Conservation (phyloP, 2,113 vertebrate genomes). For the Cebidichthys violaceus region DNA sequence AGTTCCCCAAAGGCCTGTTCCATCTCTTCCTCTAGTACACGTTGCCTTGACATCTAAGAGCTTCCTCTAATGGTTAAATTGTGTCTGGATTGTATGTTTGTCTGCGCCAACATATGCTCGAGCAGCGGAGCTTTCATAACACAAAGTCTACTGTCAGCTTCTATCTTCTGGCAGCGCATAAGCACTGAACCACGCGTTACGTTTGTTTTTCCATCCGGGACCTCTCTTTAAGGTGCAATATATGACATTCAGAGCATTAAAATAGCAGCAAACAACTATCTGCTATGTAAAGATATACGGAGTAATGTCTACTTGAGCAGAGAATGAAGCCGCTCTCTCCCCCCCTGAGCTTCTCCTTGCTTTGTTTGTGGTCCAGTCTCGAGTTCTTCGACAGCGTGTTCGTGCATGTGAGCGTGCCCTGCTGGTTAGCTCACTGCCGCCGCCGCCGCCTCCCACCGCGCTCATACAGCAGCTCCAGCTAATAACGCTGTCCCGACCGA, state of each 20-base stretch:
- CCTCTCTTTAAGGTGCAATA: neutral
- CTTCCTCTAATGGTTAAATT: conserved; percentile 71
- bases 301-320: neutral
- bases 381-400: too few species aligned
- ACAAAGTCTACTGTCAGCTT: conserved; percentile 45
- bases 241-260: neutral
- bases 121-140: conserved; percentile 65
- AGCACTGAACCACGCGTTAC: conserved; percentile 19
- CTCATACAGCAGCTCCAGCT: too few species aligned
- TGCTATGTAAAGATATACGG: neutral
- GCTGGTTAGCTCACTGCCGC: too few species aligned
- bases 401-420: too few species aligned
- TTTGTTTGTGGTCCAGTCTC: neutral
- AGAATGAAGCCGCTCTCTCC: neutral
- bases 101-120: conserved; percentile 64
- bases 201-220: conserved; percentile 36
- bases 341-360: too few species aligned
- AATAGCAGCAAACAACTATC: neutral
- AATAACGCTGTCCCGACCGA: too few species aligned
- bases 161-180: conserved; percentile 23
- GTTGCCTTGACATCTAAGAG: conserved; percentile 61
- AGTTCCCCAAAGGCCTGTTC: conserved; percentile 58
- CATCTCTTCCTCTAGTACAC: conserved; percentile 47
- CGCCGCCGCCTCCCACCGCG: too few species aligned
- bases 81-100: conserved; percentile 66